Evolutionary conservation across 2,888 invertebrate species (phyloP), one percentile per base, ranked within the genome.

Genomic region (Priapulus caudatus): DNA sequence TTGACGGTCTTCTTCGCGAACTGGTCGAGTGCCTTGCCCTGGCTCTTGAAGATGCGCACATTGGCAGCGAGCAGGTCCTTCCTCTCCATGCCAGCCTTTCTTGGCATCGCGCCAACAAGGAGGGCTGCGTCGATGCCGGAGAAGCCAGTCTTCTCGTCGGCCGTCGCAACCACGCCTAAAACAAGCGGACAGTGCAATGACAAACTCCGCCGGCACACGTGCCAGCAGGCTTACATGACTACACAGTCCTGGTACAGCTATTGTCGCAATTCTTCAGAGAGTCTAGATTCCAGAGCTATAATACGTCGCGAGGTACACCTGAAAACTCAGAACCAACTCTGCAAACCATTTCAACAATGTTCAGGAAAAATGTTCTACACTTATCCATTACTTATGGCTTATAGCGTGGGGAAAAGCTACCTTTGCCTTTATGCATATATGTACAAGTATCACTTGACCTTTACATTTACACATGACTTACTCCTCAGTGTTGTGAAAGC

Each of bases 1-100:
- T 93, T 97, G 45, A 93, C 86, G 68, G 83, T 83, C 67, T 93
- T 93, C 63, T 84, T 86, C 23, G 95, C 89, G 68, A 80, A 79
- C 68, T 88, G 81, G 66, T 97, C 86, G 43, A 98, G 72, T 3
- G 97, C 93, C 68, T 87, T 83, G 15, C 98, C 97, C 63, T 97
- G 97, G 50, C 83, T 86, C 74, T 95, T 92, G 75, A 98, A 98
- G 67, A 99, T 98, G 71, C 87, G 90, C 3, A 97, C 95, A 74
- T 98, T 99, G 24, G 95, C 97, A 16, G 90, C 84, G 2, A 98
- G 78, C 43, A 99, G 79, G 69, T 99, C 98, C 72, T 97, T 98
- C 52, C 98, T 81, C 72, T 98, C 97, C 98, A 98, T 99, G 51
- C 97, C 97, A 70, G 89, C 83, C 67, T 84, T 86, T 51, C 98